Percentiles rank a stretch among this genome's conserved stretches.
These are phyloP conservation scores for Corbicula japonica DNA, from an alignment of 2,888 invertebrate genomes.

Conservation along the genomic window DNA sequence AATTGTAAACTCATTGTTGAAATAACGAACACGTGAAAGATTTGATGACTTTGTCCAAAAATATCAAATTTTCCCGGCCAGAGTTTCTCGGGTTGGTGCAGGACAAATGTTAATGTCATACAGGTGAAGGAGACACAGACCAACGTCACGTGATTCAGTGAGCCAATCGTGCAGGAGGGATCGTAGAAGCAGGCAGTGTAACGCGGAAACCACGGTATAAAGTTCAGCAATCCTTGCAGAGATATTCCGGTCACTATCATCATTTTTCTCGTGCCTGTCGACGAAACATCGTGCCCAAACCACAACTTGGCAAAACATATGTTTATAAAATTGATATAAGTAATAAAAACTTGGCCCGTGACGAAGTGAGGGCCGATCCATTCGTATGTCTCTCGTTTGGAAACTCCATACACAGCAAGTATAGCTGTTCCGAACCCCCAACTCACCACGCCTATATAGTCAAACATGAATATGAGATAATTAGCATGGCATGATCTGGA, in stretches of 20 bases:
- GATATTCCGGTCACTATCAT: constrained; percentile 56
- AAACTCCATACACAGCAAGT: constrained; percentile 65
- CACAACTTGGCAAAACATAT: constrained; percentile 63
- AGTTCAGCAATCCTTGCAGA: constrained; percentile 52
- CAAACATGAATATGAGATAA: constrained; percentile 68
- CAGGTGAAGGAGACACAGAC: constrained; percentile 47
- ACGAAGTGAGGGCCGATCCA: constrained; percentile 46
- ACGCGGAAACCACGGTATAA: constrained; percentile 64
- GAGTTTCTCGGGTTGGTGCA: constrained; percentile 75
- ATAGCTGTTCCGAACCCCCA: constrained; percentile 68
- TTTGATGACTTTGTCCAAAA: constrained; percentile 74
- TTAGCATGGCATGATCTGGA: constrained; percentile 64
- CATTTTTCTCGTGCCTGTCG: constrained; percentile 48
- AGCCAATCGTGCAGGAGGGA: constrained; percentile 50
- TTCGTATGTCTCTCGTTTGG: constrained; percentile 60
- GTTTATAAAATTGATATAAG: constrained; percentile 63
- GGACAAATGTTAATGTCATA: constrained; percentile 67
- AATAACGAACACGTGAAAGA: constrained; percentile 66
- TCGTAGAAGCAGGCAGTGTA: constrained; percentile 53
- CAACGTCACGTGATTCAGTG: constrained; percentile 67
- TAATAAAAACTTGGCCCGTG: constrained; percentile 42
- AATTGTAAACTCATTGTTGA: constrained; percentile 62
- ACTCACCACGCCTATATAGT: constrained; percentile 67
- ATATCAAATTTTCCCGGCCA: constrained; percentile 78
- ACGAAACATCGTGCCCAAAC: constrained; percentile 64